These are phyloP conservation scores for Psophia crepitans DNA, from an alignment of 2,113 vertebrate genomes.

Conservation along the genomic window DNA sequence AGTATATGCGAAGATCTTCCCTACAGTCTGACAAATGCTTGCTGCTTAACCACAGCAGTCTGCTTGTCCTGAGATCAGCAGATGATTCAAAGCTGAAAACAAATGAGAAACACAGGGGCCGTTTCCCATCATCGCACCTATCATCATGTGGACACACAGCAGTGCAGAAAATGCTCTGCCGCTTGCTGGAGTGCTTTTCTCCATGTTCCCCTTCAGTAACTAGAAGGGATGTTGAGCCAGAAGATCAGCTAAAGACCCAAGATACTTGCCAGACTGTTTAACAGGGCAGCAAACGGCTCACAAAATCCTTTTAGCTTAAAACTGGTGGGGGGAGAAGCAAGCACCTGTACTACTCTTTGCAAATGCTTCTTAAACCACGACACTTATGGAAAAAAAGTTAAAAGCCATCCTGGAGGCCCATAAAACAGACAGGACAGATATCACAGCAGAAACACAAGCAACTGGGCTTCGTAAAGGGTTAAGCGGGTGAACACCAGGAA, in stretches of 20 bases:
- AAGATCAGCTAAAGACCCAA: background rate
- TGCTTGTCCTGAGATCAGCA: background rate
- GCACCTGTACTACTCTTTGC: background rate
- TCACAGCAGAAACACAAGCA: background rate
- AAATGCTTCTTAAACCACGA: background rate
- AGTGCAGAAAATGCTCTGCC: background rate
- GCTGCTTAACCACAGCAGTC: background rate
- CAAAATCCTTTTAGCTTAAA: background rate
- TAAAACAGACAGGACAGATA: background rate
- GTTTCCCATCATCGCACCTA: background rate
- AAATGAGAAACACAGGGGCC: background rate
- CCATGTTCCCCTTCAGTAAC: background rate
- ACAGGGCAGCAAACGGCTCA: background rate
- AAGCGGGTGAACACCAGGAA: background rate
- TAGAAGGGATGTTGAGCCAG: background rate
- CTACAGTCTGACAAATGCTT: background rate
- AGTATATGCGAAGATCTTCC: accelerated
- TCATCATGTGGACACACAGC: background rate
- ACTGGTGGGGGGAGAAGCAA: background rate
- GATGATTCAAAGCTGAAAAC: background rate
- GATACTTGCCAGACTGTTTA: accelerated
- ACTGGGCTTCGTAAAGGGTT: background rate
- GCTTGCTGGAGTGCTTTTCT: background rate
- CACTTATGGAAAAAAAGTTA: background rate
- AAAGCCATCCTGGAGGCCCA: background rate